phyloP scores from a whole-genome alignment of 2,113 vertebrate genomes.

The Picathartes gymnocephalus region DNA sequence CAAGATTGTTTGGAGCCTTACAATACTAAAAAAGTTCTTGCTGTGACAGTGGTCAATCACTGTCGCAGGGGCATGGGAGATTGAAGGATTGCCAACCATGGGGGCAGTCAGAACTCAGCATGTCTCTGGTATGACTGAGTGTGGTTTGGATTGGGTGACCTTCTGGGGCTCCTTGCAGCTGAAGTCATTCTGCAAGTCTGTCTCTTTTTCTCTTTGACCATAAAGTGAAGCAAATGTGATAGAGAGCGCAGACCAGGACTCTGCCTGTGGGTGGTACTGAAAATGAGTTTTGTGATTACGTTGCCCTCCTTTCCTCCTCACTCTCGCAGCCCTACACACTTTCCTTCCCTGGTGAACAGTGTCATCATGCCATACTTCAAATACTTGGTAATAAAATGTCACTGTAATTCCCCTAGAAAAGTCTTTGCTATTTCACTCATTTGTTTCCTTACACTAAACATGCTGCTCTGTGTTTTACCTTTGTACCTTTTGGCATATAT shows the following conservation, averaged over 20 bases:
- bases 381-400: neutral
- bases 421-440: neutral
- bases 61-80: neutral
- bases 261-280: neutral
- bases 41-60: neutral
- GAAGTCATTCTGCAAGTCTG: neutral
- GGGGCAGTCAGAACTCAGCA: neutral
- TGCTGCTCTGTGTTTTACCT: neutral
- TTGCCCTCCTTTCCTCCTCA: neutral
- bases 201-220: neutral
- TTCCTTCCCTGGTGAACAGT: neutral
- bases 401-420: neutral
- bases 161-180: neutral
- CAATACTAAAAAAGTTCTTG: neutral
- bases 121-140: neutral
- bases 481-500: neutral
- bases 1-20: neutral
- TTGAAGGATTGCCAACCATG: neutral
- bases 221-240: neutral
- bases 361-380: neutral
- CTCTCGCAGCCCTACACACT: neutral
- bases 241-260: neutral
- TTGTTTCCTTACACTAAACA: neutral
- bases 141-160: neutral
- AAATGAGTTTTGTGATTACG: neutral